Conservation (phyloP, 2,113 vertebrate genomes). For the Castor canadensis region DNA sequence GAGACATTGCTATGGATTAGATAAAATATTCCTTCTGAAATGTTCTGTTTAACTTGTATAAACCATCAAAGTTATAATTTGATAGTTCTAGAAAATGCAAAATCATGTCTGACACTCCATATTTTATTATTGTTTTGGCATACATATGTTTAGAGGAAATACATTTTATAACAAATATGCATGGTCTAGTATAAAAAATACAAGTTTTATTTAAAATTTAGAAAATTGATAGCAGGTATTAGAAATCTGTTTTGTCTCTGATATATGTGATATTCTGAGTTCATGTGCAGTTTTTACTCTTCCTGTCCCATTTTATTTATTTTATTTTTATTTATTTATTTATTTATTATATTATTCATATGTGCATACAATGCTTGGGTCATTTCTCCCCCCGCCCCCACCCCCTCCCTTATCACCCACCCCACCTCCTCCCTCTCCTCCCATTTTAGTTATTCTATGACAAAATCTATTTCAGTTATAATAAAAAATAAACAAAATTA, state of each 20-base stretch:
- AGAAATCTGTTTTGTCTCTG: not conserved
- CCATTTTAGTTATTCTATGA: not conserved
- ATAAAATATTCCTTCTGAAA: not conserved
- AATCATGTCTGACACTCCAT: not conserved
- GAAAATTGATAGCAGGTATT: not conserved
- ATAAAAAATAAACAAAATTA: not conserved
- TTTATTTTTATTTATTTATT: no score
- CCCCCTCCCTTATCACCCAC: no score
- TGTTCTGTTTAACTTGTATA: not conserved
- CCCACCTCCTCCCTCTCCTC: no score
- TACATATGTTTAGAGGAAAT: not conserved
- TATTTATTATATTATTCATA: no score
- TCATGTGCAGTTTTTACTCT: not conserved
- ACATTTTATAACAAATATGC: not conserved
- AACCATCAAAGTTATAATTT: not conserved
- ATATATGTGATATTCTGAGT: not conserved
- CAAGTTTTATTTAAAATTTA: not conserved
- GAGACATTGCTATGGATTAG: not conserved
- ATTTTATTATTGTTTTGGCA: not conserved
- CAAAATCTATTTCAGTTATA: not conserved
- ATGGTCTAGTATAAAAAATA: not conserved
- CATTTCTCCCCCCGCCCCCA: no score
- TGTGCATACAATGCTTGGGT: no score
- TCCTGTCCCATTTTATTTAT: not conserved
- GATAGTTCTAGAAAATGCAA: not conserved